Evolutionary conservation across 1,140 invertebrate genomes (phyloP), one percentile per base, ranked within the genome.

Genomic region (Ceratosolen fusciceps): DNA sequence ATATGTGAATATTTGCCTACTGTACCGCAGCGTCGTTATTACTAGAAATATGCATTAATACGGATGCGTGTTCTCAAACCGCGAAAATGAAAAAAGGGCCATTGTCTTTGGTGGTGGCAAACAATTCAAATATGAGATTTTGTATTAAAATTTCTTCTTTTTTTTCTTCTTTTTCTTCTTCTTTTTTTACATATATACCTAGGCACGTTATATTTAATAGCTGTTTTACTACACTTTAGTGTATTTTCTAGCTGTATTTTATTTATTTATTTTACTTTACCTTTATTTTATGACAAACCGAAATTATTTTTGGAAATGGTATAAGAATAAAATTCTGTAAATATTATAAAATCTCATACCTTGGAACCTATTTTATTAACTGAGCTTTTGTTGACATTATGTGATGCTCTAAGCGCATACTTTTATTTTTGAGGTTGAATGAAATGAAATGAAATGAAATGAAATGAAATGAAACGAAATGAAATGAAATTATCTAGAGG

Each of bases 91-190:
- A 77, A 8, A 77, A n/a, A 43, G 47, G 31, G 5, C 14, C 49
- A 43, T 58, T 24, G 16, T 24, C 60, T 67, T n/a, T 47, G 24
- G 3, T 43, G 49, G 34, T 2, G 49, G 31, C 3, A 37, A 67
- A 76, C 4, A 54, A 65, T 76, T 76, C 49, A 56, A 77, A 70
- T 47, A 56, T 39, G 75, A 77, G 67, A 77, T 77, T 71, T 60
- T 72, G 2, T 60, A 70, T 70, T 26, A 47, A 74, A 31, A n/a
- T n/a, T n/a, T n/a, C n/a, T n/a, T n/a, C n/a, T n/a, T n/a, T n/a
- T n/a, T n/a, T n/a, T n/a, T n/a, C n/a, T n/a, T n/a, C n/a, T n/a
- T n/a, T n/a, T n/a, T n/a, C n/a, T n/a, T n/a, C n/a, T n/a, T n/a
- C n/a, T n/a, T 26, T 52, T 8, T 24, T 72, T 72, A 49, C 29